Evolutionary conservation across 2,113 vertebrate genomes (phyloP).

Genomic region (Aspidoscelis tigris): DNA sequence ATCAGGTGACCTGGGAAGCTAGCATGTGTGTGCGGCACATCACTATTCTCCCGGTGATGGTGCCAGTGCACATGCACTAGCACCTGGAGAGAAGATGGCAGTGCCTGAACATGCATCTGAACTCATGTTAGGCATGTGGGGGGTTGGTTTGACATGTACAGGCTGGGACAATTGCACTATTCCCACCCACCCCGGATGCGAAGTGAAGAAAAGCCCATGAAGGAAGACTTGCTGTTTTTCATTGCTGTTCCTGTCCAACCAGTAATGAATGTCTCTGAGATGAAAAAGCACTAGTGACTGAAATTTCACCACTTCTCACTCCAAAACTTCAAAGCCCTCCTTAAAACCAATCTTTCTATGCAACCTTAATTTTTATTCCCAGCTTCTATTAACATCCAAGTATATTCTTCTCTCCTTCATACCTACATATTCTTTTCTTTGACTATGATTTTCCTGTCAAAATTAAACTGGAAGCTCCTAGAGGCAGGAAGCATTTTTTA

Average conservation of each 20-base stretch:
- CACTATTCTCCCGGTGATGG: too few species aligned
- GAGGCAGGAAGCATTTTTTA: not conserved
- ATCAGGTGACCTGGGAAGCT: too few species aligned
- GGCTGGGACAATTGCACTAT: too few species aligned
- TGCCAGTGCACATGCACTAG: too few species aligned
- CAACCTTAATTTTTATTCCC: not conserved
- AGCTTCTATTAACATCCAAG: not conserved
- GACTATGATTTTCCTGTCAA: not conserved
- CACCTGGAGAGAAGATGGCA: too few species aligned
- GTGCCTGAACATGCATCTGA: too few species aligned
- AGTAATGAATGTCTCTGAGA: not conserved
- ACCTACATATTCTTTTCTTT: not conserved
- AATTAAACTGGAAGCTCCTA: not conserved
- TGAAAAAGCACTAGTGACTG: not conserved
- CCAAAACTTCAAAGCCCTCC: not conserved
- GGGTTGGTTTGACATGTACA: too few species aligned
- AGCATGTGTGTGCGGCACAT: too few species aligned
- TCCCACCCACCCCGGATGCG: not conserved
- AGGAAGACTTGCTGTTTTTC: not conserved
- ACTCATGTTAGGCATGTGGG: too few species aligned
- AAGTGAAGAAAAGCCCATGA: too few species aligned
- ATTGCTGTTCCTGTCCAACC: not conserved
- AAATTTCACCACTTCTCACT: not conserved
- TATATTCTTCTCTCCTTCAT: not conserved
- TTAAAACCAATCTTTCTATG: not conserved